These are phyloP conservation scores for Atopsyche davidsoni DNA, from an alignment of 1,140 invertebrate genomes.

Conservation along the genomic window DNA sequence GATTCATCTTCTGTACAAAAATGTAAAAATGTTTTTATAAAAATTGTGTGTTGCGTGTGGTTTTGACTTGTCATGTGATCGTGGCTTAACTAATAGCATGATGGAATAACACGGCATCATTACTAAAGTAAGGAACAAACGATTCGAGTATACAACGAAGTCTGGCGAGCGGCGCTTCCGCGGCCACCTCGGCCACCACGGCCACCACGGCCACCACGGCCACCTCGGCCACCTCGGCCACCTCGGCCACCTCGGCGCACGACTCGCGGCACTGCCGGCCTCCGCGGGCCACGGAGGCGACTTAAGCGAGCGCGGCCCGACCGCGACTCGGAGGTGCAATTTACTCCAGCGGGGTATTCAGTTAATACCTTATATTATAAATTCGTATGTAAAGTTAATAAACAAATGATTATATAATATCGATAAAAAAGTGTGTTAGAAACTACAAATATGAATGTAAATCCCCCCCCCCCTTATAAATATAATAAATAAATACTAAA, in stretches of 20 bases:
- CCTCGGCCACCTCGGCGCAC: too few species aligned
- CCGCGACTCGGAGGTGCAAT: conserved; percentile 30
- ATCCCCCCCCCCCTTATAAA: conserved; percentile 23
- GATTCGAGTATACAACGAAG: conserved; percentile 27
- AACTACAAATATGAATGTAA: conserved; percentile 26
- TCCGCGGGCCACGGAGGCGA: too few species aligned
- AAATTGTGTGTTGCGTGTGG: conserved; percentile 30
- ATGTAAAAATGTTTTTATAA: conserved; percentile 29
- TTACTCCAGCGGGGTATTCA: conserved; percentile 11
- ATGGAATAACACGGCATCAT: conserved; percentile 25
- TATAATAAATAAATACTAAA: conserved; percentile 23
- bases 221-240: too few species aligned
- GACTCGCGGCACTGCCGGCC: too few species aligned
- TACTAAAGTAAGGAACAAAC: conserved; percentile 17
- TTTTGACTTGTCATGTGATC: conserved; percentile 31
- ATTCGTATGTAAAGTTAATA: conserved; percentile 30
- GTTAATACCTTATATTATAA: conserved; percentile 24
- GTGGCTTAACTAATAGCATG: conserved; percentile 31
- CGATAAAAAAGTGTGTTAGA: conserved; percentile 28
- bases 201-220: too few species aligned
- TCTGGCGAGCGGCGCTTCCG: background rate
- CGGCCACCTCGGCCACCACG: too few species aligned
- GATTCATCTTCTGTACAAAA: conserved; percentile 29
- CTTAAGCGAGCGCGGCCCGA: too few species aligned
- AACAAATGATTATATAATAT: conserved; percentile 27